Conservation (phyloP, 1,140 invertebrate species). For the Papilio dardanus region DNA sequence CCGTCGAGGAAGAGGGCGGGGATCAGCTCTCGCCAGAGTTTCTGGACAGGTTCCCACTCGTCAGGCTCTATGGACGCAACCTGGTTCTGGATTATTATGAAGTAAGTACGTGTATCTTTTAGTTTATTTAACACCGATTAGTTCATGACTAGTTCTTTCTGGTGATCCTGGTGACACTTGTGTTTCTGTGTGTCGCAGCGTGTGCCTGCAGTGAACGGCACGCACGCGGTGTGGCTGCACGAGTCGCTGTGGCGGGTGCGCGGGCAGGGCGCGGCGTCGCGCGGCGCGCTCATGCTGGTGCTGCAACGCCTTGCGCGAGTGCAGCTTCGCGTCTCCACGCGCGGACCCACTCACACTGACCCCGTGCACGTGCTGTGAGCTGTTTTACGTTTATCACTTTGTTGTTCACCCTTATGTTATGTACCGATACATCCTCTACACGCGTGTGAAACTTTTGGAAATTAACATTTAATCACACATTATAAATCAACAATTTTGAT, state of each 20-base stretch:
- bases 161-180: not conserved
- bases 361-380: constrained; percentile 68
- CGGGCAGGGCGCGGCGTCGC: constrained; percentile 50
- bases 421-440: too few relatives aligned
- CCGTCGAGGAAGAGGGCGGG: constrained; percentile 87
- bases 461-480: too few relatives aligned
- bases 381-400: too few relatives aligned
- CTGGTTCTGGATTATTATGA: constrained; percentile 92
- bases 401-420: too few relatives aligned
- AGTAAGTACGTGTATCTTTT: constrained; percentile 70
- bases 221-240: constrained; percentile 82
- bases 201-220: constrained; percentile 58
- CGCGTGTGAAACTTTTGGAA: too few relatives aligned
- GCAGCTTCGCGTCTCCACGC: constrained; percentile 89
- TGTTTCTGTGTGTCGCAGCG: constrained; percentile 49
- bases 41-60: constrained; percentile 87
- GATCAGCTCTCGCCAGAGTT: constrained; percentile 83
- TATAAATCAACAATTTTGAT: too few relatives aligned
- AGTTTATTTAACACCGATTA: not conserved
- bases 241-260: constrained; percentile 84
- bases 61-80: constrained; percentile 91
- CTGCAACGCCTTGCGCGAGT: constrained; percentile 93
- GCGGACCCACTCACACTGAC: constrained; percentile 83
- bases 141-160: not conserved
- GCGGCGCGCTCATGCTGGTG: constrained; percentile 90